A percentile compares a stretch with the other conserved stretches of the same genome.
Evolutionary conservation across 2,888 invertebrate species (phyloP).

Genomic region (Acrocyrtus sp.): DNA sequence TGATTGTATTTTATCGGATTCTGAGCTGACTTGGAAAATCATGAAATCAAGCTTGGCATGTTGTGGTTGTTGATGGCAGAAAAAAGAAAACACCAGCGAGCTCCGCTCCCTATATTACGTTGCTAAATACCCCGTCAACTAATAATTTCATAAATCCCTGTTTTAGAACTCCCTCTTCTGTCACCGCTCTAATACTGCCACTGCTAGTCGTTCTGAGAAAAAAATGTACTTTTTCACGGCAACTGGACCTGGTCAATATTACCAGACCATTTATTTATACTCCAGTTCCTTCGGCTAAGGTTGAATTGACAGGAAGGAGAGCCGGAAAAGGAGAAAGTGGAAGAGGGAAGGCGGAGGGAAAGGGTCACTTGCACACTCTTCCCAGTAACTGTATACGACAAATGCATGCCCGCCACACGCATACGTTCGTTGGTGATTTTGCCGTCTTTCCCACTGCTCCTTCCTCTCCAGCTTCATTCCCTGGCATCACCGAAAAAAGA

Average conservation of each 20-base stretch:
- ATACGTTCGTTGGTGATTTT: conserved; percentile 11
- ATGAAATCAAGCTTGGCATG: not conserved
- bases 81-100: no score
- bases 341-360: conserved; percentile 14
- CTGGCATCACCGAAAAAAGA: not conserved
- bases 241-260: conserved; percentile 46
- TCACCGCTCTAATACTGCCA: conserved; percentile 38
- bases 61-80: not conserved
- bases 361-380: conserved; percentile 35
- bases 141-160: conserved; percentile 30
- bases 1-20: not conserved
- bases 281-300: conserved; percentile 35
- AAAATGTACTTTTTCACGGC: conserved; percentile 33
- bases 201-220: conserved; percentile 31
- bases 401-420: conserved; percentile 35
- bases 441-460: no score
- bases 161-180: conserved; percentile 34
- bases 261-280: conserved; percentile 50
- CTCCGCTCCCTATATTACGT: no score
- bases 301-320: conserved; percentile 38
- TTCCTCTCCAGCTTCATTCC: no score
- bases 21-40: not conserved
- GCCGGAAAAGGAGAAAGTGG: conserved; percentile 11
- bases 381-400: conserved; percentile 27
- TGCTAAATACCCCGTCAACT: conserved; percentile 21